phyloP scores from a whole-genome alignment of 1,140 invertebrate species.

The Scaptomyza pallida region DNA sequence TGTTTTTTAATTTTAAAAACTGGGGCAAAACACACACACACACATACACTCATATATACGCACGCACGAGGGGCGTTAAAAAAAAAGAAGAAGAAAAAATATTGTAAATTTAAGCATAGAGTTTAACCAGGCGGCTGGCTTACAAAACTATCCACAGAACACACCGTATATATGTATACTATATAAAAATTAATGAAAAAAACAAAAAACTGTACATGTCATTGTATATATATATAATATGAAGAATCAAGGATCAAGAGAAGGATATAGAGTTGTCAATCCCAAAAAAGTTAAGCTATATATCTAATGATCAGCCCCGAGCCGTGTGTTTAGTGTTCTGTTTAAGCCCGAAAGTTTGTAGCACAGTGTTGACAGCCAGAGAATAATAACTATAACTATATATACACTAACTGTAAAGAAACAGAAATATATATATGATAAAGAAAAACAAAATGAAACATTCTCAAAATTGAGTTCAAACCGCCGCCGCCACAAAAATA shows the following conservation, averaged over 20 bases:
- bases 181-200: too few relatives aligned
- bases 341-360: slow-evolving; percentile 5
- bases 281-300: background rate
- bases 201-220: slow-evolving; percentile 1
- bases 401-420: slow-evolving; percentile 7
- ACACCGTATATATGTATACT: background rate
- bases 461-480: slow-evolving; percentile 29
- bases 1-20: slow-evolving; percentile 79
- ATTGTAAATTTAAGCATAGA: slow-evolving; percentile 64
- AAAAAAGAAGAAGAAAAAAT: slow-evolving; percentile 5
- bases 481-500: slow-evolving; percentile 34
- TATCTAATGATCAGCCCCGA: slow-evolving; percentile 13
- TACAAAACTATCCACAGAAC: slow-evolving; percentile 15
- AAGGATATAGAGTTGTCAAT: slow-evolving; percentile 22
- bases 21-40: slow-evolving; percentile 24
- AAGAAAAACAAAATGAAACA: slow-evolving; percentile 2
- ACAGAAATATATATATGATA: background rate
- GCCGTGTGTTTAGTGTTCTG: slow-evolving; percentile 6
- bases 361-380: background rate
- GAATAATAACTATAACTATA: too few relatives aligned
- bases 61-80: slow-evolving; percentile 38
- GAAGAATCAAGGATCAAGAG: slow-evolving; percentile 4
- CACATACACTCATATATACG: slow-evolving; percentile 26
- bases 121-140: slow-evolving; percentile 54
- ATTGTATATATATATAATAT: slow-evolving; percentile 5